Conservation (phyloP, 1,140 invertebrate species). For the Aphelinus atriplicis region DNA sequence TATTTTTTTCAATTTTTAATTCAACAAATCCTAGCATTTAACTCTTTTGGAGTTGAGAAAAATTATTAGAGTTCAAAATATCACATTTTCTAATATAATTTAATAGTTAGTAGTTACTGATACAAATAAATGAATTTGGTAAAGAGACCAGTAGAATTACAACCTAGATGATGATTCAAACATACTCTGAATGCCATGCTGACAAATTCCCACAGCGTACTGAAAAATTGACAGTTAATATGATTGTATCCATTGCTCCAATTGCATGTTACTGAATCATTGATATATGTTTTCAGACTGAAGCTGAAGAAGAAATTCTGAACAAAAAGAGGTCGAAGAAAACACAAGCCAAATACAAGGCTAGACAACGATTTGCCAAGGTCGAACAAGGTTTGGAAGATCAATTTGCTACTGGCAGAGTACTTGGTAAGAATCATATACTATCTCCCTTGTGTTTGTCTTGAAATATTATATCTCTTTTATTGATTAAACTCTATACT, state of each 20-base stretch:
- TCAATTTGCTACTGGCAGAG: conserved; percentile 94
- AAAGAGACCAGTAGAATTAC: too few species aligned
- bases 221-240: conserved; percentile 46
- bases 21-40: too few species aligned
- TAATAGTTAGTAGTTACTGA: background rate
- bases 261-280: conserved; percentile 9
- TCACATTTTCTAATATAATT: conserved; percentile 3
- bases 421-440: conserved; percentile 78
- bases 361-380: conserved; percentile 90
- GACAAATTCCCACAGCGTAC: conserved; percentile 60
- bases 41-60: too few species aligned
- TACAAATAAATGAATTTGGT: too few species aligned
- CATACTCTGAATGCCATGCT: conserved; percentile 60
- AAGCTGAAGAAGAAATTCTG: conserved; percentile 92
- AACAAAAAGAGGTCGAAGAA: conserved; percentile 96
- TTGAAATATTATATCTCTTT: background rate
- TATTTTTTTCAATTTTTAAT: too few species aligned
- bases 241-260: background rate
- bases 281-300: conserved; percentile 73
- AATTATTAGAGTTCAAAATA: too few species aligned
- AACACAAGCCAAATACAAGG: conserved; percentile 91
- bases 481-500: too few species aligned
- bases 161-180: conserved; percentile 53
- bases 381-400: conserved; percentile 94
- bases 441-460: too few species aligned